Base-by-base conservation (phyloP, 2,888 invertebrate genomes). In the Leptopilina syphax region DNA sequence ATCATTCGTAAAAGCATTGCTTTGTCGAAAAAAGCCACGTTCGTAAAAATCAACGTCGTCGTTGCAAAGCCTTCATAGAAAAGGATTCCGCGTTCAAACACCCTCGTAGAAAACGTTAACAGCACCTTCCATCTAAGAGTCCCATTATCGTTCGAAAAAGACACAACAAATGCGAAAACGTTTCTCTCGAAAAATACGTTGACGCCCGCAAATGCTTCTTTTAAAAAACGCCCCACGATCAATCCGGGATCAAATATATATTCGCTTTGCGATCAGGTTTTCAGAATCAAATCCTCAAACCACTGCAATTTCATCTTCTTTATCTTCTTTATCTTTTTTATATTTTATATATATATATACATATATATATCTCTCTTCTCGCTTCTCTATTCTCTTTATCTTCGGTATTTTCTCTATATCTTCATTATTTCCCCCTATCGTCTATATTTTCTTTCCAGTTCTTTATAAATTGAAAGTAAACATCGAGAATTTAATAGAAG, bases 121-220 rank as follows among this genome's bases (percentile, higher is more conserved):
- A 68, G 47, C 68, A 68, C 68, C 47, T 68, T 70, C 70, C 50
- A 70, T 70, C 70, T 70, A 70, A 70, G 67, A 54, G 54, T 70
- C 50, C 54, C 27, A 70, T 70, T 70, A 54, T 70, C 54, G 27
- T 50, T 44, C 24, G 54, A 54, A 70, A 70, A 70, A 70, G 78
- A 77, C 73, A 65, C 66, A 63, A 80, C 65, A 68, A 76, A 60
- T 44, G 41, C 79, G 79, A 34, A 65, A 8, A 27, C 65, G 79
- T 76, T 54, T 65, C 70, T 70, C 34, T 41, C 44, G 44, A 13
- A 57, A 50, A 44, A 44, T 68, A 50, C 50, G 50, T 50, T 50
- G 50, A 50, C 50, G 50, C 50, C 50, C 50, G 50, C 50, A 50
- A 34, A 50, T 50, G 50, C 50, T 50, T 50, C 50, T 50, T 47